phyloP scores from a whole-genome alignment of 2,888 invertebrate genomes.

The Drosophila neutralis region DNA sequence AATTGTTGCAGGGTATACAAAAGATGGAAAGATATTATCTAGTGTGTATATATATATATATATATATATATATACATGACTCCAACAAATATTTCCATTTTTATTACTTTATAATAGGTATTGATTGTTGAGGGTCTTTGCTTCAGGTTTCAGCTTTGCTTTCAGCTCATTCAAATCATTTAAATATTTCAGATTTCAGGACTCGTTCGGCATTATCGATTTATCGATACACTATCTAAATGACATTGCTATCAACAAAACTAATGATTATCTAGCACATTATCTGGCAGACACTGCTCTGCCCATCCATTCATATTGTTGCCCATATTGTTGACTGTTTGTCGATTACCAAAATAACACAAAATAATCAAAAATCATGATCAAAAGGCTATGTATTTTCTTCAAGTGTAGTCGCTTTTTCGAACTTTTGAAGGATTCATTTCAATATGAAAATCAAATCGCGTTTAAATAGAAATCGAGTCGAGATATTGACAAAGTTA shows the following conservation, averaged over 20 bases:
- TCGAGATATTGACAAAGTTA: neutral
- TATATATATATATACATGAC: neutral
- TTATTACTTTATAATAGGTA: slow-evolving; percentile 6
- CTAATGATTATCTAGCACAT: slow-evolving; percentile 17
- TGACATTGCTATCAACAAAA: slow-evolving; percentile 9
- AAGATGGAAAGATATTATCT: slow-evolving; percentile 1
- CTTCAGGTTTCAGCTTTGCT: neutral
- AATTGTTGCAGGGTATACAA: neutral
- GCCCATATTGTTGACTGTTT: neutral
- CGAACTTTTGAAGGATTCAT: neutral
- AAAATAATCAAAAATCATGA: neutral
- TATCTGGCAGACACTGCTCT: neutral
- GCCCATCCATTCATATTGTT: slow-evolving; percentile 1
- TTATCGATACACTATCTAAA: neutral
- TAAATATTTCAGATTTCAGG: neutral
- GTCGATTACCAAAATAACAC: neutral
- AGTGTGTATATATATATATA: neutral
- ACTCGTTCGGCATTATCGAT: neutral
- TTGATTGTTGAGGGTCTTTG: neutral
- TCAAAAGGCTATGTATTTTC: neutral
- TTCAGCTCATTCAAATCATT: neutral
- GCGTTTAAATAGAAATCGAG: neutral
- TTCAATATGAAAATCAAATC: neutral
- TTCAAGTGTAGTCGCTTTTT: neutral
- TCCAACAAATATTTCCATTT: neutral